Conservation (phyloP, 2,113 vertebrate species). For the Gadus macrocephalus region DNA sequence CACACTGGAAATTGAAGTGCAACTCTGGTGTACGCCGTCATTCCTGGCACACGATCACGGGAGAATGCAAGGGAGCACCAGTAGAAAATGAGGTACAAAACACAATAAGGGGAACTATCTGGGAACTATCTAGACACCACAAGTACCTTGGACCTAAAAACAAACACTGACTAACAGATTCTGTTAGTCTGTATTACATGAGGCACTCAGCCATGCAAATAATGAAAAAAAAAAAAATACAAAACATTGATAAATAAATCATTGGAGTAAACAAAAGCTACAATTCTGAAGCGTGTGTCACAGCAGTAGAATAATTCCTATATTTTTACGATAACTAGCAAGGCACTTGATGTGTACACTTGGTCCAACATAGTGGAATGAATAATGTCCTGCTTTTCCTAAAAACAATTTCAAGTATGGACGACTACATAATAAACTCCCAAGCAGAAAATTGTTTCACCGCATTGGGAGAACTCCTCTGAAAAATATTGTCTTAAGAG, state of each 20-base stretch:
- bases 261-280: constrained; percentile 14
- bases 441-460: too few relatives aligned
- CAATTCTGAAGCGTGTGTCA: constrained; percentile 24
- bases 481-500: too few relatives aligned
- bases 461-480: too few relatives aligned
- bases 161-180: background rate
- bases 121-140: too few relatives aligned
- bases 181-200: constrained; percentile 1
- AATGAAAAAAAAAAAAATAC: constrained; percentile 1
- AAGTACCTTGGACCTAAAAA: background rate
- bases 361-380: constrained; percentile 38
- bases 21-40: constrained; percentile 16
- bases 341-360: constrained; percentile 20
- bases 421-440: constrained; percentile 1
- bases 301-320: constrained; percentile 61
- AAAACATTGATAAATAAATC: constrained; percentile 16
- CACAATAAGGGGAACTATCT: too few relatives aligned
- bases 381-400: constrained; percentile 28
- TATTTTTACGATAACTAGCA: constrained; percentile 30
- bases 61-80: too few relatives aligned
- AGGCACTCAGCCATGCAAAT: constrained; percentile 11
- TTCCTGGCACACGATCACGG: too few relatives aligned
- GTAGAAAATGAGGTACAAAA: too few relatives aligned
- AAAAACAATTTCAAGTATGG: constrained; percentile 38
- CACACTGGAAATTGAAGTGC: constrained; percentile 24